Evolutionary conservation across 2,797 vertebrate species (phyloP), one percentile per base, ranked within the genome.

Genomic region (Presbytis comata): DNA sequence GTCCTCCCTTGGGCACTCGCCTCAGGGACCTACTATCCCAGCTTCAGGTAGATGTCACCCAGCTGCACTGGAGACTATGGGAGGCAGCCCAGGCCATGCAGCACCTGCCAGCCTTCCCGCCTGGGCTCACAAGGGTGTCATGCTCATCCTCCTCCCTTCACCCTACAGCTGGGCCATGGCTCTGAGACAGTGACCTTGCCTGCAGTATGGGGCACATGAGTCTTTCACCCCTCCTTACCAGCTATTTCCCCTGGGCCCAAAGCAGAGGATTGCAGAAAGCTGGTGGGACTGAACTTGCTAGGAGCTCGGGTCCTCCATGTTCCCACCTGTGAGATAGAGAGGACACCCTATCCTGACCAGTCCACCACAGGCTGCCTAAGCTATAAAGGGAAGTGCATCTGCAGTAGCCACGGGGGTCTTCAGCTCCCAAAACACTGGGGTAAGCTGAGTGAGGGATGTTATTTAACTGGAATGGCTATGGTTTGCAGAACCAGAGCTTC

Each of bases 401-500:
- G 12, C 26, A 13, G 14, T n/a, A 41, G 39, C 80, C 61, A 19
- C 11, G 6, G 5, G 67, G 22, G 41, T 89, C 81, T 79, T 76
- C 39, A 19, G 85, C 41, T 67, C 86, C 81, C 59, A 41, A 86
- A 53, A 90, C 75, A 48, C 84, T 21, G 87, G 93, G 64, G 70
- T 59, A 82, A 81, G 82, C 79, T 92, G 95, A 84, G 72, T 9
- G 82, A 87, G 28, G 55, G 84, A 30, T 30, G 50, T 75, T 91
- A 39, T 44, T 78, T 13, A 96, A 95, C 97, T 72, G 81, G 86
- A 97, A 88, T 90, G 70, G 85, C 87, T 96, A 96, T 92, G 96
- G 97, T 98, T 97, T 97, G 88, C 91, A 96, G 91, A 97, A 96
- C 90, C 90, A 95, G 93, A 95, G 78, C 93, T 90, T 97, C 97